phyloP scores from a whole-genome alignment of 2,113 vertebrate genomes.

The Lycocorax pyrrhopterus region DNA sequence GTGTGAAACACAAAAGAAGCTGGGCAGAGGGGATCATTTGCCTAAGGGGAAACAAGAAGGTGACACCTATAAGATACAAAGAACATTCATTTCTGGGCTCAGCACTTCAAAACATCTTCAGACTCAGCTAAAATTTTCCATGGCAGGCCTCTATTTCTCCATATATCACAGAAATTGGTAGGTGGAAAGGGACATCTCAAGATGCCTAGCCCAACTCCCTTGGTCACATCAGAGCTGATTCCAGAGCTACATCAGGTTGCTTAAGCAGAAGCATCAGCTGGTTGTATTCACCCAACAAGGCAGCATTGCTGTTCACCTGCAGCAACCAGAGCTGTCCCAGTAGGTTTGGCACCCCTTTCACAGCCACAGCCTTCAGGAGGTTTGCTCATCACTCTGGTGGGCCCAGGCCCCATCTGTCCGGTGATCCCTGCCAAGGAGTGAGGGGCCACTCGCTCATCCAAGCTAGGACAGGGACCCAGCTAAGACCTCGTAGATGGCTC shows the following conservation, averaged over 20 bases:
- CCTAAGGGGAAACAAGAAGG: not conserved
- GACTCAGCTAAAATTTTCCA: not conserved
- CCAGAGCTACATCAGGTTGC: not conserved
- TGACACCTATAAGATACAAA: not conserved
- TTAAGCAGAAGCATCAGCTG: not conserved
- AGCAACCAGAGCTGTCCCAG: not conserved
- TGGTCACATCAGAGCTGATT: not conserved
- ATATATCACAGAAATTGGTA: rapidly evolving
- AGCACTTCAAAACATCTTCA: not conserved
- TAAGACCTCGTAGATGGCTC: not conserved
- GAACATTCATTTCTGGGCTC: not conserved
- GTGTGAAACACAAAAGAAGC: not conserved
- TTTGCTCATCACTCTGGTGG: not conserved
- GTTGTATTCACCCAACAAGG: not conserved
- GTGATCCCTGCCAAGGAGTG: rapidly evolving
- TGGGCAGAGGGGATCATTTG: not conserved
- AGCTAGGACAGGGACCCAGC: not conserved
- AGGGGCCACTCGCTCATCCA: rapidly evolving
- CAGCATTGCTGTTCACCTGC: not conserved
- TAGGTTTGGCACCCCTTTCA: not conserved
- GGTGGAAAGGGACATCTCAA: not conserved
- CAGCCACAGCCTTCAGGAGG: not conserved
- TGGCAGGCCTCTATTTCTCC: not conserved
- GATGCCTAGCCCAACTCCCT: not conserved
- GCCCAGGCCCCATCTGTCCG: rapidly evolving